A percentile compares a stretch with the other conserved stretches of the same genome.
Evolutionary conservation across 2,113 vertebrate genomes (phyloP).

Genomic region (Cephalopterus ornatus): DNA sequence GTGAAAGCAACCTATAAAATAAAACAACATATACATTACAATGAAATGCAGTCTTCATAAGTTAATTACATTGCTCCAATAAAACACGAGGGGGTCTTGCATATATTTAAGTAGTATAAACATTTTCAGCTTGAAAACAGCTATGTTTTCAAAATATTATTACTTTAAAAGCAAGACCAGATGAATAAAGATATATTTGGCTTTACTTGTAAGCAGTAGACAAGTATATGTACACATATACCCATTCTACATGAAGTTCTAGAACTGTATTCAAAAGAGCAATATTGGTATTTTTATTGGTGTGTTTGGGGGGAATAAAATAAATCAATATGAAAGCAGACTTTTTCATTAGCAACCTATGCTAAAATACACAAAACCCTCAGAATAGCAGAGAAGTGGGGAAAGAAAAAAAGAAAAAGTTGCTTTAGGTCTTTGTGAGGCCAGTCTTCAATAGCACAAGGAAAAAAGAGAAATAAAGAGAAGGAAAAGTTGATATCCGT

Average conservation of each 20-base stretch:
- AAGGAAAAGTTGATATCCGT: not conserved
- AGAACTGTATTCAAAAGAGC: not conserved
- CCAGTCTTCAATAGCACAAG: not conserved
- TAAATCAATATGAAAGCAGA: not conserved
- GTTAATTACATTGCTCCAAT: not conserved
- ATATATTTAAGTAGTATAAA: not conserved
- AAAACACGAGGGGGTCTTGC: not conserved
- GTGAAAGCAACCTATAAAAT: not conserved
- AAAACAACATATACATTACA: not conserved
- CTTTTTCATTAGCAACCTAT: not conserved
- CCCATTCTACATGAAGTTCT: not conserved
- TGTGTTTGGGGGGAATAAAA: rapidly evolving
- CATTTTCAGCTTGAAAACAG: not conserved
- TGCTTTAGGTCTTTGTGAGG: not conserved
- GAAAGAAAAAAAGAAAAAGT: not conserved
- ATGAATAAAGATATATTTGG: not conserved
- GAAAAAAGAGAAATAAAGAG: not conserved
- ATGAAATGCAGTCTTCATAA: not conserved
- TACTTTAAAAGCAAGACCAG: not conserved
- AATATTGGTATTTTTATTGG: not conserved
- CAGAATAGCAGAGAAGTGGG: not conserved
- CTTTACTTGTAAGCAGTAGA: not conserved
- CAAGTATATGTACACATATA: not conserved
- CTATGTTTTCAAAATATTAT: not conserved
- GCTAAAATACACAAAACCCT: not conserved